Base-by-base conservation (phyloP, 2,888 invertebrate genomes). In the Coenonympha glycerion region DNA sequence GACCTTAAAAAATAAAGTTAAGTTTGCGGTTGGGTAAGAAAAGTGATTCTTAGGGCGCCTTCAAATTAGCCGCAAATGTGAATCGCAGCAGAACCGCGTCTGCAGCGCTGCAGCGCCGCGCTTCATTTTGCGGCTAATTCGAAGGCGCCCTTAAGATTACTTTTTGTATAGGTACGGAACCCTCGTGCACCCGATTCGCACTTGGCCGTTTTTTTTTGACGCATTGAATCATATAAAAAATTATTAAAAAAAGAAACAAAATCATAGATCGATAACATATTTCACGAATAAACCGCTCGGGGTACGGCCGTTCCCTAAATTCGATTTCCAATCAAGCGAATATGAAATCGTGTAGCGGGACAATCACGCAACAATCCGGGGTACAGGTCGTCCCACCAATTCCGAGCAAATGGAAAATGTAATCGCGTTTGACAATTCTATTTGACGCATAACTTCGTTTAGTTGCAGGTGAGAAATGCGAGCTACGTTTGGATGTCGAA, bases 341-440 rank as follows among this genome's bases (percentile, higher is more conserved):
- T 60, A 58, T 53, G 56, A 66, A 66, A 57, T 61, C 57, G 55
- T 63, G 61, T 55, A 66, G 60, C 65, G 65, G 73, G 72, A 74
- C 74, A 78, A 78, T 76, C 73, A 69, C 55, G 65, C 68, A 70
- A 72, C 71, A 71, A 69, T 62, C 61, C 63, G 57, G 50, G 62
- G 59, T 70, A 64, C 69, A 60, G 67, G 64, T 61, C 76, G 69
- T 66, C 82, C 79, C 74, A 77, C 74, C 85, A 84, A 86, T 83
- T 81, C 75, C 63, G 69, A 63, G 68, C 73, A 81, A 85, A 84
- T 84, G 69, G 82, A 78, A 84, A 86, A 74, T 71, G 79, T 84
- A 83, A 85, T 85, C 68, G 71, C 66, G 47, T 79, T 80, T 81
- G 74, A 68, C 78, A 77, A 80, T 78, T 77, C 73, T 69, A 83